Evolutionary conservation across 2,113 vertebrate species (phyloP).

Genomic region (Calyptomena viridis): DNA sequence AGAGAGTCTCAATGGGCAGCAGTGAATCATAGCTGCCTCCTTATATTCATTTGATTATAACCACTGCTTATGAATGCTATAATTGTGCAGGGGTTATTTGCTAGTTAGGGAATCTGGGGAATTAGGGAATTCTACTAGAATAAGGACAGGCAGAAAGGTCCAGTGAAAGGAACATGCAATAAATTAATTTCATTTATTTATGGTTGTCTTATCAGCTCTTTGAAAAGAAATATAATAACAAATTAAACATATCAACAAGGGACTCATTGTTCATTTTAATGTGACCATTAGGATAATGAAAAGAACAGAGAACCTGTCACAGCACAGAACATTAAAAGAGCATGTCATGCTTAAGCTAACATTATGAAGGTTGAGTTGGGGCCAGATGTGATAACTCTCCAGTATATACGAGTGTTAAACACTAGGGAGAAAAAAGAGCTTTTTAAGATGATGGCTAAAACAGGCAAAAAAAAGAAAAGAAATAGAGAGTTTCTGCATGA

Average conservation of each 20-base stretch:
- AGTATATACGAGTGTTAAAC: neutral
- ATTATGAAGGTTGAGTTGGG: neutral
- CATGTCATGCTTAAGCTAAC: neutral
- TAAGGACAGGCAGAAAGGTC: neutral
- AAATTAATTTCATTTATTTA: neutral
- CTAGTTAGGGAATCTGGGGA: neutral
- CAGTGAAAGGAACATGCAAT: neutral
- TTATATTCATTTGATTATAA: constrained; percentile 22
- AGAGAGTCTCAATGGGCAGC: neutral
- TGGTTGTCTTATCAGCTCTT: neutral
- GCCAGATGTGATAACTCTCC: neutral
- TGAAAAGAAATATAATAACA: neutral
- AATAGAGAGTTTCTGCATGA: neutral
- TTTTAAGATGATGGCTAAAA: neutral
- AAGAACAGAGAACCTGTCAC: neutral
- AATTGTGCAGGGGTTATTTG: neutral
- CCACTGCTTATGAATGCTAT: neutral
- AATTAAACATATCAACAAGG: neutral
- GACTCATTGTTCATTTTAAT: neutral
- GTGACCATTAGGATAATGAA: neutral
- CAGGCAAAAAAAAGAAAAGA: neutral
- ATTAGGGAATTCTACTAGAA: neutral
- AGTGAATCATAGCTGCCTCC: constrained; percentile 2
- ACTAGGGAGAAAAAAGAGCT: neutral
- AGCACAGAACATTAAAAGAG: neutral